A percentile compares a stretch with the other conserved stretches of the same genome.
Conservation (phyloP, 2,888 invertebrate genomes). For the Zele albiditarsus region DNA sequence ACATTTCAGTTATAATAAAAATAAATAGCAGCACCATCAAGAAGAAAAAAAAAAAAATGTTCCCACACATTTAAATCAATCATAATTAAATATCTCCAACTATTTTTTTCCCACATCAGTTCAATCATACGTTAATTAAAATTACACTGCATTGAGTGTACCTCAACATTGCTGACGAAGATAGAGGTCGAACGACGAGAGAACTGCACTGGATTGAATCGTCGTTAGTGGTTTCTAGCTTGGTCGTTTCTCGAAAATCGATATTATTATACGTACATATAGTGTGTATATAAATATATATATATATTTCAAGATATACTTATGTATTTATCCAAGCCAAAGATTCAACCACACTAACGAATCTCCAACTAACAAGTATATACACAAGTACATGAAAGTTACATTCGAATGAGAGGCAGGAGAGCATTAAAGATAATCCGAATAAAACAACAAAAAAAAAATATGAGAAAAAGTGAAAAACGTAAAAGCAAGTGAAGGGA, state of each 20-base stretch:
- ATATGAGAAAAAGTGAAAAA: background rate
- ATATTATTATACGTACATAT: background rate
- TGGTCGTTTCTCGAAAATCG: background rate
- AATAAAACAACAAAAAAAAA: background rate
- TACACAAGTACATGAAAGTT: background rate
- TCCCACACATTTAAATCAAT: no score
- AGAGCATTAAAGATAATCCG: background rate
- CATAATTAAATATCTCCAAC: no score
- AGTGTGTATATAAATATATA: background rate
- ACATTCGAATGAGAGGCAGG: background rate
- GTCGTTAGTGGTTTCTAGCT: slow-evolving; percentile 21
- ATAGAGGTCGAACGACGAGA: background rate
- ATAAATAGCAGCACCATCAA: no score
- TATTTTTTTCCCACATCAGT: background rate
- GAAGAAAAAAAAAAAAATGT: no score
- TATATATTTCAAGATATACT: background rate
- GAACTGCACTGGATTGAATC: slow-evolving; percentile 15
- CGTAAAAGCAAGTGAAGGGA: background rate
- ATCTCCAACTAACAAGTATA: background rate
- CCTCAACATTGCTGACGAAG: background rate
- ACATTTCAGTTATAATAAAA: no score
- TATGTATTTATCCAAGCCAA: background rate
- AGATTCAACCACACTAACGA: slow-evolving; percentile 9
- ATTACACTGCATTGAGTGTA: background rate
- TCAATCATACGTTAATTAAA: background rate